Percentiles rank a stretch among this genome's conserved stretches.
phyloP scores from a whole-genome alignment of 2,113 vertebrate genomes.

The Corydoras maculifer region DNA sequence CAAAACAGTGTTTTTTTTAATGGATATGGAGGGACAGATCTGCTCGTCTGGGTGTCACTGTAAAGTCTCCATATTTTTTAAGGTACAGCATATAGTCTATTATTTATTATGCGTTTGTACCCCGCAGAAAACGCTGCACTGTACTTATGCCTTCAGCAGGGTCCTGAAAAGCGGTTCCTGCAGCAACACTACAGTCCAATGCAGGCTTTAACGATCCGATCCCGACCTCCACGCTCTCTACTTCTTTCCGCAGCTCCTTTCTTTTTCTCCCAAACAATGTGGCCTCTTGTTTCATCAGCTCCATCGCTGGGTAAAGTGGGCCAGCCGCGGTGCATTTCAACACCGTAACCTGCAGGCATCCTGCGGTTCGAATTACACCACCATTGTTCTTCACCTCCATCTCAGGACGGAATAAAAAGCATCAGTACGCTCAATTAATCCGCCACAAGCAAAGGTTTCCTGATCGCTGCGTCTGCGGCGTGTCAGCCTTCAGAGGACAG shows the following conservation, averaged over 20 bases:
- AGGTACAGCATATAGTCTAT: no score
- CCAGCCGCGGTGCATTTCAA: slow-evolving; percentile 33
- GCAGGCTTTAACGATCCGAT: neutral
- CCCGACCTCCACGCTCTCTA: neutral
- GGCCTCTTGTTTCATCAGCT: slow-evolving; percentile 39
- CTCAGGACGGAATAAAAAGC: slow-evolving; percentile 23
- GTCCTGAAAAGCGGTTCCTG: no score
- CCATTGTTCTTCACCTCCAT: slow-evolving; percentile 33
- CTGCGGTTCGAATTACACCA: slow-evolving; percentile 38
- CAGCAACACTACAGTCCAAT: neutral
- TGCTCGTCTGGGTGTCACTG: no score
- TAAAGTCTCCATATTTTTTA: no score
- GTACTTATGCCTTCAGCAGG: no score
- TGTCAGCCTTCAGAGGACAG: neutral
- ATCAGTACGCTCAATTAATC: slow-evolving; percentile 37
- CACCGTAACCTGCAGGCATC: slow-evolving; percentile 37
- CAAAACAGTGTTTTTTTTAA: no score
- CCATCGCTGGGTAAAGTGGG: slow-evolving; percentile 29
- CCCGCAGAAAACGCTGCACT: no score
- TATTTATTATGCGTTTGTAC: no score
- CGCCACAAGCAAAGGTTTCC: slow-evolving; percentile 22
- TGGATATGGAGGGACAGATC: no score
- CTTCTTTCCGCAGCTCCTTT: neutral
- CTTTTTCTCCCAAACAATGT: slow-evolving; percentile 32
- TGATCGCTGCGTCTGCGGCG: slow-evolving; percentile 15